phyloP scores from a whole-genome alignment of 1,140 invertebrate genomes.

The Nixonia krombeini region DNA sequence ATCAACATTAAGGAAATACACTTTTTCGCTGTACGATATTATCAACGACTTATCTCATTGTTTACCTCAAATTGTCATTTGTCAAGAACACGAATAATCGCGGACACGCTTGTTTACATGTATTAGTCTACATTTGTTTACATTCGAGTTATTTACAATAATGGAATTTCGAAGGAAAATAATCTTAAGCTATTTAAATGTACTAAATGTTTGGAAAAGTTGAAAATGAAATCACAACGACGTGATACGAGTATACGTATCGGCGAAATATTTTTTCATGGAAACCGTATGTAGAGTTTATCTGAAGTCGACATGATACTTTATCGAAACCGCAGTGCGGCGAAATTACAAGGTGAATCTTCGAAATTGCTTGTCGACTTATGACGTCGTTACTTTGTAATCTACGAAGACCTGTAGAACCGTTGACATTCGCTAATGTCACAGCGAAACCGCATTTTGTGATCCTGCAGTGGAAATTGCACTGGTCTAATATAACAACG shows the following conservation, averaged over 20 bases:
- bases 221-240: too few species aligned
- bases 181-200: too few species aligned
- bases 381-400: constrained; percentile 47
- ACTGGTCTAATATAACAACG: not conserved
- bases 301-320: constrained; percentile 22
- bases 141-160: too few species aligned
- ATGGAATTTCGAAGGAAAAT: too few species aligned
- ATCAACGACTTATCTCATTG: too few species aligned
- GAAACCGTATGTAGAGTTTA: constrained; percentile 5
- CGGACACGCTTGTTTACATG: too few species aligned
- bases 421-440: constrained; percentile 39
- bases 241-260: not conserved
- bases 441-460: constrained; percentile 40
- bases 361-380: constrained; percentile 41
- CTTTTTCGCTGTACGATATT: too few species aligned
- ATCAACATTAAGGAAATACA: too few species aligned
- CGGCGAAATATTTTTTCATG: not conserved
- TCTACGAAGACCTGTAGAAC: constrained; percentile 37
- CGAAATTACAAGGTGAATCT: constrained; percentile 25
- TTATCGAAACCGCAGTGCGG: constrained; percentile 23
- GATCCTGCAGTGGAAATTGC: constrained; percentile 19
- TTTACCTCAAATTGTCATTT: too few species aligned
- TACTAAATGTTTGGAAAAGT: too few species aligned
- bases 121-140: too few species aligned
- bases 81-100: too few species aligned